Percentiles rank a stretch among this genome's conserved stretches.
Evolutionary conservation across 2,888 invertebrate genomes (phyloP).

Genomic region (Antheraea yamamai): DNA sequence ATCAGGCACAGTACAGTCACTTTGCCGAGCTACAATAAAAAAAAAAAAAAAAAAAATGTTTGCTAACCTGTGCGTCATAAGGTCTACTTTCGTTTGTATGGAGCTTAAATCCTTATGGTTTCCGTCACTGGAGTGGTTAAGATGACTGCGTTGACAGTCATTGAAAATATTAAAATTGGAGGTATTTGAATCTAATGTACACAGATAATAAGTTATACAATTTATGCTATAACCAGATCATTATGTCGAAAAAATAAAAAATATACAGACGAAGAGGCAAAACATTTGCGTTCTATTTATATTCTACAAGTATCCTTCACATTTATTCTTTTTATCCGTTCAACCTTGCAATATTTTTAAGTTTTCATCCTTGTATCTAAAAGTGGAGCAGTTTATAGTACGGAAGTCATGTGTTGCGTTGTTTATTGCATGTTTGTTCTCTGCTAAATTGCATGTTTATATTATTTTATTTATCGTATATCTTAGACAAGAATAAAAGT

Average conservation of each 20-base stretch:
- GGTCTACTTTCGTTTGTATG: too few species aligned
- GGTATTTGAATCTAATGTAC: too few species aligned
- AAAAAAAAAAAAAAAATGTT: too few species aligned
- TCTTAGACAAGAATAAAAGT: background rate
- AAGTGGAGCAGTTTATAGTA: conserved; percentile 22
- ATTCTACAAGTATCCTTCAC: background rate
- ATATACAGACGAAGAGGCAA: background rate
- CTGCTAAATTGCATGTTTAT: conserved; percentile 28
- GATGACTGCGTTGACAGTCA: too few species aligned
- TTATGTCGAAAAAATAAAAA: background rate
- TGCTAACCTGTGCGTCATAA: too few species aligned
- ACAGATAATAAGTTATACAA: too few species aligned
- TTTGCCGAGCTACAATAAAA: too few species aligned
- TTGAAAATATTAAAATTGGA: too few species aligned
- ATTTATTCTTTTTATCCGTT: background rate
- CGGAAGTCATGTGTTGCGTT: conserved; percentile 33
- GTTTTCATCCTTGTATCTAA: conserved; percentile 24
- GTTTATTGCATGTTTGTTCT: conserved; percentile 37
- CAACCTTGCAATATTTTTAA: conserved; percentile 21
- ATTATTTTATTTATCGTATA: background rate
- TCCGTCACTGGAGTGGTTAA: too few species aligned
- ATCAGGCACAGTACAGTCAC: too few species aligned
- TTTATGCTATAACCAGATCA: too few species aligned
- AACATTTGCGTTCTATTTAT: background rate
- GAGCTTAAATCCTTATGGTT: too few species aligned